phyloP scores from a whole-genome alignment of 2,888 invertebrate genomes.

The Tipula unca region DNA sequence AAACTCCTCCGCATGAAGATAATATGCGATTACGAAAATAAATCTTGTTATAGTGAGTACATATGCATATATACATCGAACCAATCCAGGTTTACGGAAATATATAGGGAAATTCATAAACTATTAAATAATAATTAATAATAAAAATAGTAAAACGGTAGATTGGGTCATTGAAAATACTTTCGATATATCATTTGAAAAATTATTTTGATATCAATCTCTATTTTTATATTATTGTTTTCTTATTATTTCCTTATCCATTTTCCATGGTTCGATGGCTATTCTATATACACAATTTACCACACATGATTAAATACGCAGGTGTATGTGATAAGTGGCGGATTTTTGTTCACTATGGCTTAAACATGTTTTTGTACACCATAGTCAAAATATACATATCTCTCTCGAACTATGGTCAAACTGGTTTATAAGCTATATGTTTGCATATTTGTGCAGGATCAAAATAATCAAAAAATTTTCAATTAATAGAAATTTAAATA shows the following conservation, averaged over 20 bases:
- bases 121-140: neutral
- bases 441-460: too few relatives aligned
- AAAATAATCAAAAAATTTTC: too few relatives aligned
- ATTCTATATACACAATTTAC: neutral
- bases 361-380: too few relatives aligned
- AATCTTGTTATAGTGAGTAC: neutral
- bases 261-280: neutral
- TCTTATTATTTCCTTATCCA: neutral
- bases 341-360: too few relatives aligned
- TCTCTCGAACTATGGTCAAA: too few relatives aligned
- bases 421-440: too few relatives aligned
- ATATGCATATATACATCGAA: too few relatives aligned
- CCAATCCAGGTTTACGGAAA: neutral
- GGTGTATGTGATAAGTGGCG: too few relatives aligned
- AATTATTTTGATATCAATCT: neutral
- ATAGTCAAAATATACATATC: too few relatives aligned
- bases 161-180: conserved; percentile 1
- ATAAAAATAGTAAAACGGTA: neutral
- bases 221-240: neutral
- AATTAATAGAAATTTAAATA: too few relatives aligned
- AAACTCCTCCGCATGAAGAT: neutral
- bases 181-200: neutral
- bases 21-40: neutral
- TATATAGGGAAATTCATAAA: neutral
- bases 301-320: neutral